Evolutionary conservation across 2,797 vertebrate genomes (phyloP).

Genomic region (Ctenochaetus hawaiiensis): DNA sequence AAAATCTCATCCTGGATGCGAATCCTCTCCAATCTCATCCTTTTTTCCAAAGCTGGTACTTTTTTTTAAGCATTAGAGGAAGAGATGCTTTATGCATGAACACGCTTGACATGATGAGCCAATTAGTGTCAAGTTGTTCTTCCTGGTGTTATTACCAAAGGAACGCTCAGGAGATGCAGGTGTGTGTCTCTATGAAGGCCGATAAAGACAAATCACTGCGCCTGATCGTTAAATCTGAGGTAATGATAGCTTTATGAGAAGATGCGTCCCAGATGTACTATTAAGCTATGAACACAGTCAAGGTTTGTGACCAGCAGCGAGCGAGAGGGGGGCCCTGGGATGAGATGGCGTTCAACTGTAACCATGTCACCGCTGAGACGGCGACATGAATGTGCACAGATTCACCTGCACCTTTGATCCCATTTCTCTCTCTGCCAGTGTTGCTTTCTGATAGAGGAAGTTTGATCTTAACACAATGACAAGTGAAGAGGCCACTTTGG

Average conservation of each 20-base stretch:
- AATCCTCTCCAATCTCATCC: conserved; percentile 48
- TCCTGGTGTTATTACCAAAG: conserved; percentile 63
- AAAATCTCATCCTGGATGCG: conserved; percentile 52
- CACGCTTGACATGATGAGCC: conserved; percentile 73
- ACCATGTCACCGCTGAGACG: conserved; percentile 35
- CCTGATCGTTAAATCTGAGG: conserved; percentile 74
- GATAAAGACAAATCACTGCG: conserved; percentile 74
- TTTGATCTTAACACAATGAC: conserved; percentile 56
- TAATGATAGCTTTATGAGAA: conserved; percentile 75
- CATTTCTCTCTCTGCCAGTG: conserved; percentile 2
- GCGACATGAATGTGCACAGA: conserved; percentile 19
- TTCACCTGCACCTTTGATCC: conserved; percentile 36
- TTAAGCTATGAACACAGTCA: conserved; percentile 64
- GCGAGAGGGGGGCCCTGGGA: conserved; percentile 13
- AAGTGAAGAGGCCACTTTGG: conserved; percentile 67
- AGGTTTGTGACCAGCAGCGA: conserved; percentile 58
- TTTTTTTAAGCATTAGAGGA: conserved; percentile 48
- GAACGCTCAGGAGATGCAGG: conserved; percentile 73
- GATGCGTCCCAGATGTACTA: conserved; percentile 72
- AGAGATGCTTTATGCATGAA: conserved; percentile 64
- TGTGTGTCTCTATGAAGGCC: conserved; percentile 67
- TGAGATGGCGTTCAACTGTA: conserved; percentile 33
- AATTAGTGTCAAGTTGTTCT: conserved; percentile 79
- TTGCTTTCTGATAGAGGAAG: conserved; percentile 24
- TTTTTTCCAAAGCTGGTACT: conserved; percentile 41